These are phyloP conservation scores for Podocnemis expansa DNA, from an alignment of 2,113 vertebrate genomes.

Conservation along the genomic window DNA sequence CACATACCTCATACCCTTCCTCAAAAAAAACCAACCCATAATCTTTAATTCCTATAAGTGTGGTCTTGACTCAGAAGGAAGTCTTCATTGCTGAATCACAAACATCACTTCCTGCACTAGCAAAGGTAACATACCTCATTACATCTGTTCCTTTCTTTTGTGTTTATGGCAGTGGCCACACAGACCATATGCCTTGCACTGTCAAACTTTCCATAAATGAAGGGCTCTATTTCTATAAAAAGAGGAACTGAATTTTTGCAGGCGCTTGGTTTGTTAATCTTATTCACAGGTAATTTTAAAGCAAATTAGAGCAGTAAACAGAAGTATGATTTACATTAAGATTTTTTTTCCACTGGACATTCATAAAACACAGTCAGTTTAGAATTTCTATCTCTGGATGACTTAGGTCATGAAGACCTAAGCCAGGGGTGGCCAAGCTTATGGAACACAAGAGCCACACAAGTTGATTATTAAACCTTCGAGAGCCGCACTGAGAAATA, in stretches of 20 bases:
- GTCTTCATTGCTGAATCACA: neutral
- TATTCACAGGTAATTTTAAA: neutral
- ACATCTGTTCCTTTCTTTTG: neutral
- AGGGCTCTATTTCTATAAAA: neutral
- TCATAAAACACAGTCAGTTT: neutral
- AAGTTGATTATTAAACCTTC: no score
- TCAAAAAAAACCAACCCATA: neutral
- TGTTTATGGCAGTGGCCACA: neutral
- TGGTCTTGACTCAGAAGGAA: neutral
- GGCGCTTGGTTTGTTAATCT: neutral
- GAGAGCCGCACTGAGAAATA: no score
- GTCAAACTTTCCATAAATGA: neutral
- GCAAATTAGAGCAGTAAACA: neutral
- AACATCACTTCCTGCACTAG: fast-evolving
- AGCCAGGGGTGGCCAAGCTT: no score
- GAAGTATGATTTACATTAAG: neutral
- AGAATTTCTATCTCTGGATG: neutral
- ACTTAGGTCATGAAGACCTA: neutral
- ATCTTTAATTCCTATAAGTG: neutral
- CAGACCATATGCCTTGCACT: neutral
- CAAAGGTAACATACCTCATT: neutral
- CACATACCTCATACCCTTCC: neutral
- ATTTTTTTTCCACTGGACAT: neutral
- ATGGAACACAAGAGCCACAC: no score
- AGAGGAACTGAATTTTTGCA: neutral